A percentile compares a stretch with the other conserved stretches of the same genome.
Conservation (phyloP, 2,888 invertebrate species). For the Crematogaster levior region DNA sequence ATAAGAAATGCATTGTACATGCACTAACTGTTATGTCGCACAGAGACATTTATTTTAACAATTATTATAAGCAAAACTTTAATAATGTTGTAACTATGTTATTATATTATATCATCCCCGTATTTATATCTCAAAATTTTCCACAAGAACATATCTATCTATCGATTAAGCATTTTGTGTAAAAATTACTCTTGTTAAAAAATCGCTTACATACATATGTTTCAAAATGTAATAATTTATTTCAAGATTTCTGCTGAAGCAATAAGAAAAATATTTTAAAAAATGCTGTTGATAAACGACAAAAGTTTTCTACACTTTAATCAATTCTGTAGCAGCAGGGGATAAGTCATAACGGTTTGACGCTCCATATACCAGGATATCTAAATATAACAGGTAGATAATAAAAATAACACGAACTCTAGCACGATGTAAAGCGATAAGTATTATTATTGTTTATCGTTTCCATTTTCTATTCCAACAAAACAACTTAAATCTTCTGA, state of each 20-base stretch:
- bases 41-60: not conserved
- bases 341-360: constrained; percentile 38
- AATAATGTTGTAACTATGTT: not conserved
- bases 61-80: not conserved
- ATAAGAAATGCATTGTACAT: not conserved
- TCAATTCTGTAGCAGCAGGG: not conserved
- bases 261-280: not conserved
- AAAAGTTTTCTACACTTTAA: constrained; percentile 26
- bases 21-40: too few species aligned
- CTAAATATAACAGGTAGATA: constrained; percentile 51
- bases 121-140: not conserved
- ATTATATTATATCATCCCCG: not conserved
- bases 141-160: not conserved
- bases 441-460: constrained; percentile 9
- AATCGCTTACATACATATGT: not conserved
- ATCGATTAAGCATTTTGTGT: not conserved
- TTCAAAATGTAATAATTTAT: not conserved
- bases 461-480: not conserved
- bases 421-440: constrained; percentile 28
- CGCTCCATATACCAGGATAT: constrained; percentile 13
- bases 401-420: constrained; percentile 59
- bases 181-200: not conserved
- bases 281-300: constrained; percentile 5
- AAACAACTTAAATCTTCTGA: not conserved
- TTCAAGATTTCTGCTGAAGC: not conserved